A percentile compares a stretch with the other conserved stretches of the same genome.
Conservation (phyloP, 92 coral and sea anemone genomes). For the Phenganax stokvisi region DNA sequence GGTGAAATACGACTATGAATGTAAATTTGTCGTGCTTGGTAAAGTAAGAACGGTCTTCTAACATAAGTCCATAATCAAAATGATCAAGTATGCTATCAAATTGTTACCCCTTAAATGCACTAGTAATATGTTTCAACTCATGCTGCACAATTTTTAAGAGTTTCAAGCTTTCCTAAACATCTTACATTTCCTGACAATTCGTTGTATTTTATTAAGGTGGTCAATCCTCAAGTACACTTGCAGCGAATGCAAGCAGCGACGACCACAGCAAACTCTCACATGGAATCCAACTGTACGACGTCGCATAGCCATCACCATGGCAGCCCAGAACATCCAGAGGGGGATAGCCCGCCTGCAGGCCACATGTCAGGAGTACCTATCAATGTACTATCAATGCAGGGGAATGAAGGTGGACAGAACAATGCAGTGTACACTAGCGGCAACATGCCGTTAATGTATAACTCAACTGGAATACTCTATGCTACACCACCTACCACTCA, state of each 20-base stretch:
- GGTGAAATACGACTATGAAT: neutral
- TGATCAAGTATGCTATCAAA: neutral
- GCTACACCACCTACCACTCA: conserved; percentile 34
- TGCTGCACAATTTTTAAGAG: neutral
- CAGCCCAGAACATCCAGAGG: conserved; percentile 25
- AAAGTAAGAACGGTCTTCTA: too few relatives aligned
- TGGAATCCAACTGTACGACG: conserved; percentile 15
- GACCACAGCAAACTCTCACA: conserved; percentile 30
- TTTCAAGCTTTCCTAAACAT: neutral
- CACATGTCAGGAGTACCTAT: conserved; percentile 37
- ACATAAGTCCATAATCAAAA: too few relatives aligned
- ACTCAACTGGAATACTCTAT: conserved; percentile 22
- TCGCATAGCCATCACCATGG: conserved; percentile 39
- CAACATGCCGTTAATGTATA: conserved; percentile 38
- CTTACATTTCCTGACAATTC: neutral
- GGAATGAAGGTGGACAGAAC: conserved; percentile 13
- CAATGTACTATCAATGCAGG: conserved; percentile 38
- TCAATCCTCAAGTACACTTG: conserved; percentile 76
- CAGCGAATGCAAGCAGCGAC: conserved; percentile 65
- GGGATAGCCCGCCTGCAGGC: conserved; percentile 32
- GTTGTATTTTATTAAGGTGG: conserved; percentile 20
- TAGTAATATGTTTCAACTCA: neutral
- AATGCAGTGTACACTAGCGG: conserved; percentile 26
- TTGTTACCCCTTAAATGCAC: neutral
- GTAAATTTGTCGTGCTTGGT: too few relatives aligned